Base-by-base conservation (phyloP, 2,113 vertebrate species). In the Scophthalmus maximus region DNA sequence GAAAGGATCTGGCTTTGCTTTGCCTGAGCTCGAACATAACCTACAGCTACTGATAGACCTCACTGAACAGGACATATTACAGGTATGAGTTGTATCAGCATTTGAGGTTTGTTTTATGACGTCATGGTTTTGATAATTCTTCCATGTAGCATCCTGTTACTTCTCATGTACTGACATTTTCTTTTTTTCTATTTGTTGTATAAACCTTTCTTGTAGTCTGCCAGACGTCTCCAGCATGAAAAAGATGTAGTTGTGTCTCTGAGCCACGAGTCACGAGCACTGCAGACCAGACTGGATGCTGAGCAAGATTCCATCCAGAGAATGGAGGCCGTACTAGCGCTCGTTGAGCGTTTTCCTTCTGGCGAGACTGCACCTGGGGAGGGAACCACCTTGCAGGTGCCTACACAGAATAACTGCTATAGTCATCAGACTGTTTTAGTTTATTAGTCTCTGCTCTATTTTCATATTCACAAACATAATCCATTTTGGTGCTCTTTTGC, bases 21-120 rank as follows among this genome's bases (percentile, higher is more conserved):
- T 99, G 51, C 97, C 98, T 0, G 98, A 99, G 88, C 95, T 99
- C 32, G 97, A 98, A 88, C 97, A 99, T 92, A 99, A 99, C 86
- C 88, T 99, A 57, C 96, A 98, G 84, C 94, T 99, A 18, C 95
- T 99, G 47, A 99, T 99, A 0, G 96, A 98, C 83, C 95, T 98
- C 47, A 98, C 97, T 0, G 98, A 99, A 90, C 97, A 99, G 90
- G 96, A 99, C 89, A 99, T 99, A 88, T 94, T 99, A 87, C 98
- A 94, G 92, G 94, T 94, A 76, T 17, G 53, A 62, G 4, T 5
- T 40, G 12, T n/a, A 25, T 52, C 3, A 25, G 7, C 4, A 40
- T 8, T 29, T 30, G 17, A 27, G 18, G 3, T 23, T 62, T 18
- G 14, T 22, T 27, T 55, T 68, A 30, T 57, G 4, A 50, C 20